Conservation (phyloP, 2,888 invertebrate genomes). For the Aproaerema taeniolella region DNA sequence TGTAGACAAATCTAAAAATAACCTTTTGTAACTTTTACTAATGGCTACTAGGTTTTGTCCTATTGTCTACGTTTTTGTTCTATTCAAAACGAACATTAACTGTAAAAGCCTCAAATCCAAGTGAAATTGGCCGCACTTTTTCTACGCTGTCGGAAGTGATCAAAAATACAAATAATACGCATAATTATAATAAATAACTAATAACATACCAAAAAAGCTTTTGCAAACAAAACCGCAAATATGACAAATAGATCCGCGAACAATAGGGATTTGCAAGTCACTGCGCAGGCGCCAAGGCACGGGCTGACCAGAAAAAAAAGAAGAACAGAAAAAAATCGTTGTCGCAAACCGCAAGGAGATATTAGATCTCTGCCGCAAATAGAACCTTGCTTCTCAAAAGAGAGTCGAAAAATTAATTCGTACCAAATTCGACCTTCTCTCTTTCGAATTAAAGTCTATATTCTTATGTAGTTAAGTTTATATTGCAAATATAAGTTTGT, state of each 20-base stretch:
- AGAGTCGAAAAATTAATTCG: not conserved
- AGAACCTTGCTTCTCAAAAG: not conserved
- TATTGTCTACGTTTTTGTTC: too few species aligned
- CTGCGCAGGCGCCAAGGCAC: not conserved
- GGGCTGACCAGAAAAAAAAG: too few species aligned
- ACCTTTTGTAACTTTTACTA: too few species aligned
- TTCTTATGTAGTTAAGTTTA: not conserved
- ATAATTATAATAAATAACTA: too few species aligned
- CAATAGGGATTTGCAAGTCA: constrained; percentile 50
- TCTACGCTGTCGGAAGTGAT: too few species aligned
- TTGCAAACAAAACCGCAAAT: constrained; percentile 38
- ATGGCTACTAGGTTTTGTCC: too few species aligned
- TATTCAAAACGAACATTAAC: not conserved
- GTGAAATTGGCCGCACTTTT: not conserved
- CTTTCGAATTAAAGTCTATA: not conserved
- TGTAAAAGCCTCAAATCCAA: not conserved
- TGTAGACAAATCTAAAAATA: too few species aligned
- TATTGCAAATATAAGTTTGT: not conserved
- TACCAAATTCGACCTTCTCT: not conserved
- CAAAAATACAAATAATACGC: too few species aligned
- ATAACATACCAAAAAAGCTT: constrained; percentile 7
- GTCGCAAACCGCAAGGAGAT: not conserved
- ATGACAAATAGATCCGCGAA: constrained; percentile 39
- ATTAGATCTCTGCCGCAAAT: not conserved
- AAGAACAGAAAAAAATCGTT: not conserved